Evolutionary conservation across 2,797 vertebrate species (phyloP), one percentile per base, ranked within the genome.

Genomic region (Tauraco hartlaubi): DNA sequence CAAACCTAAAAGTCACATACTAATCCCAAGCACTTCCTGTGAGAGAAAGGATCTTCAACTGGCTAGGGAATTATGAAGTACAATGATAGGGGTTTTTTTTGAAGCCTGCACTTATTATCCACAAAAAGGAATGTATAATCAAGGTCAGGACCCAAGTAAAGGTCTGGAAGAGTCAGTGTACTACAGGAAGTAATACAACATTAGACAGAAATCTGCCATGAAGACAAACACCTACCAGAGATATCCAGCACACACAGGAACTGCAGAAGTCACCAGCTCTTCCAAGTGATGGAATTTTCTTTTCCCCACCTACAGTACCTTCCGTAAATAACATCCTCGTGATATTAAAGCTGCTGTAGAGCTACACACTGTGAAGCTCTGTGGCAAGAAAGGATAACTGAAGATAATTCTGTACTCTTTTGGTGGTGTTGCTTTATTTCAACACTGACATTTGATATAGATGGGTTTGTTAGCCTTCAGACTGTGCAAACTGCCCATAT

Each of bases 261-360:
- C 33, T 84, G 28, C 28, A 55, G 66, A 86, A 86, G 63, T 49
- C 90, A 73, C 15, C 54, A 91, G 4, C 25, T 91, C 62, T 91
- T 64, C 3, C 3, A 81, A 75, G 2, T 12, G 21, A 55, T 54
- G 44, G 83, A 90, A 81, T 91, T 92, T 94, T 94, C 48, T 80
- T 83, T 74, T 58, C 35, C 37, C 88, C 92, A 90, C 91, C 79
- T 91, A 94, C 92, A 52, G 79, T 29, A 31, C 17, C 66, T 94
- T 93, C 95, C 9, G 1, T 78, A 95, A 97, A 96, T 95, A 96
- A 68, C 92, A 72, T 87, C 55, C 64, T 82, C 16, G 1, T 76
- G 92, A 94, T 85, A 68, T 54, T 89, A 81, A 95, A 96, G 43
- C 86, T 93, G 74, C 49, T 11, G 5, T 71, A 26, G 69, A 94